Evolutionary conservation across 2,888 invertebrate genomes (phyloP), one percentile per base, ranked within the genome.

Genomic region (Lycophotia porphyrea): DNA sequence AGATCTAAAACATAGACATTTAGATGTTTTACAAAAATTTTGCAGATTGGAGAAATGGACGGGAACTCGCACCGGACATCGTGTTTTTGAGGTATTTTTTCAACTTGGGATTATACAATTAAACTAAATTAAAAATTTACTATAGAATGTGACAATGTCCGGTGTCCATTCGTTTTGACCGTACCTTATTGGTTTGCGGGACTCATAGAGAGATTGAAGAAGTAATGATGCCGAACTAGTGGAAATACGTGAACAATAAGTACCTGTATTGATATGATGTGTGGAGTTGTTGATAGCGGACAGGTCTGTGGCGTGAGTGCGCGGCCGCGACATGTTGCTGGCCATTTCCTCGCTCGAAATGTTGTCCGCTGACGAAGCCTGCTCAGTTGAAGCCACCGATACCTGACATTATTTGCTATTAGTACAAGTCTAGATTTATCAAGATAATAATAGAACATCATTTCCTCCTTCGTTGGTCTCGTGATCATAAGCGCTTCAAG

Each of bases 361-460:
- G 95, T 99, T 99, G 93, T 99, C 99, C 0, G 99, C 99, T 1
- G 99, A 99, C 0, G 99, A 98, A 18, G 99, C 99, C 95, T 99
- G 99, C 91, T 99, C 99, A 1, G 99, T 99, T 24, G 98, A 98
- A n/a, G 99, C 99, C 31, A 99, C 99, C 0, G 99, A 98, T 58
- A 96, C 93, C 96, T 96, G 67, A 5, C 36, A 52, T 49, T 31
- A 70, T 58, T 70, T 18, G 36, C 21, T 47, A 68, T 24, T 47
- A 34, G 31, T 34, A 21, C 13, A 36, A 18, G 18, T 24, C 5
- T 27, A 61, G 8, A 24, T 44, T 13, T 18, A 31, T 39, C 4
- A 21, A 42, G n/a, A 52, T 68, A 15, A 21, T 67, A 42, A 11
- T 42, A 24, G 5, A 52, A 18, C 8, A 31, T 58, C 2, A 31